Base-by-base conservation (phyloP, 2,113 vertebrate species). In the Gobius niger region DNA sequence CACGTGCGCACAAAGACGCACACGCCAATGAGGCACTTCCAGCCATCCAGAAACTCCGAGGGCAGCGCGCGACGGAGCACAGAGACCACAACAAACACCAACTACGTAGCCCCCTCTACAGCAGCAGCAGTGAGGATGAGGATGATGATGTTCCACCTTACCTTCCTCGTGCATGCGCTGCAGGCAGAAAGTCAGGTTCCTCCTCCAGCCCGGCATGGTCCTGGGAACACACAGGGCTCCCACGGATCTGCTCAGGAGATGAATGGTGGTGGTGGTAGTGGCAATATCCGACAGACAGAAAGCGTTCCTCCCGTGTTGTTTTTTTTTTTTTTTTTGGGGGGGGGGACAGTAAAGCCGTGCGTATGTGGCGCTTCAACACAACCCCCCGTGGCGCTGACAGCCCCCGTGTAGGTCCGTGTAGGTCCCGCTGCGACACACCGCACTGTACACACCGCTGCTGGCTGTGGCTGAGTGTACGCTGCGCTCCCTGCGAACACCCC, bases 111-210 rank as follows among this genome's bases (percentile, higher is more conserved):
- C 1, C 14, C 3, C 15, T 34, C 24, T n/a, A 52, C 76, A 73
- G 34, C 70, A 12, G 9, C 69, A 68, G 68, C 67, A 66, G 24
- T 4, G n/a, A n/a, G n/a, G n/a, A n/a, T n/a, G n/a, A n/a, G n/a
- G n/a, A n/a, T n/a, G n/a, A n/a, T n/a, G n/a, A n/a, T n/a, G n/a
- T n/a, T n/a, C 68, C 24, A 34, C 57, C 65, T 42, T 87, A 90
- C 89, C 89, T 82, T 90, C 89, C 78, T 89, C 86, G 72, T 86
- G 83, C 85, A 88, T 81, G 82, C 89, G 75, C 72, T 85, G 89
- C 81, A 90, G 87, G 68, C 89, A 90, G 78, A 90, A 90, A 86
- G 82, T 87, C 75, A 90, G 87, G 78, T 88, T 90, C 74, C 87
- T 78, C 75, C 87, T 63, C 89, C 89, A 90, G 3, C 87, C 89